Conservation (phyloP, 2,113 vertebrate genomes). For the Mungos mungo region DNA sequence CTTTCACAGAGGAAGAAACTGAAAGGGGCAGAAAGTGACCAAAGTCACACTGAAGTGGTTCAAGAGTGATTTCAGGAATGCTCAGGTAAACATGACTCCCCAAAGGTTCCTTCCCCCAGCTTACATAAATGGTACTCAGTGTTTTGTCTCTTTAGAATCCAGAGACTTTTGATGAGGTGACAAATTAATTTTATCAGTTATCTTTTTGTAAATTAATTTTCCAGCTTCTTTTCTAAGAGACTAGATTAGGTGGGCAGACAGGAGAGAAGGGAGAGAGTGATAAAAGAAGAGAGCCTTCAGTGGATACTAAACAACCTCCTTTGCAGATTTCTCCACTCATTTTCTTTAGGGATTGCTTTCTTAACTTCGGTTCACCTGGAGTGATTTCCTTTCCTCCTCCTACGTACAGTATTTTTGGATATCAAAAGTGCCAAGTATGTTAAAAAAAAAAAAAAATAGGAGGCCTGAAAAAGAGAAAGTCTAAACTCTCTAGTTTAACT, state of each 20-base stretch:
- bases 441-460: neutral
- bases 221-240: slow-evolving; percentile 7
- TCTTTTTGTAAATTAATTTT: neutral
- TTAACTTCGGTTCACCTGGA: neutral
- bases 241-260: neutral
- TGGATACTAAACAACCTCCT: neutral
- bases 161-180: neutral
- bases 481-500: neutral
- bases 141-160: neutral
- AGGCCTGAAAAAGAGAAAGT: neutral
- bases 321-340: neutral
- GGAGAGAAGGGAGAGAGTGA: neutral
- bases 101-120: neutral
- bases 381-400: neutral
- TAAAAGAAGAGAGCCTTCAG: neutral
- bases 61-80: neutral
- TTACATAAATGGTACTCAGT: neutral
- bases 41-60: neutral
- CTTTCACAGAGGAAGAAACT: neutral
- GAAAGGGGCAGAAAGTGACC: neutral
- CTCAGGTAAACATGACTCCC: neutral
- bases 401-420: neutral
- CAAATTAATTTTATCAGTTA: neutral
- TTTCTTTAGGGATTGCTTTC: neutral
- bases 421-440: neutral